Conservation (phyloP, 2,888 invertebrate species). For the Halocaridina rubra region DNA sequence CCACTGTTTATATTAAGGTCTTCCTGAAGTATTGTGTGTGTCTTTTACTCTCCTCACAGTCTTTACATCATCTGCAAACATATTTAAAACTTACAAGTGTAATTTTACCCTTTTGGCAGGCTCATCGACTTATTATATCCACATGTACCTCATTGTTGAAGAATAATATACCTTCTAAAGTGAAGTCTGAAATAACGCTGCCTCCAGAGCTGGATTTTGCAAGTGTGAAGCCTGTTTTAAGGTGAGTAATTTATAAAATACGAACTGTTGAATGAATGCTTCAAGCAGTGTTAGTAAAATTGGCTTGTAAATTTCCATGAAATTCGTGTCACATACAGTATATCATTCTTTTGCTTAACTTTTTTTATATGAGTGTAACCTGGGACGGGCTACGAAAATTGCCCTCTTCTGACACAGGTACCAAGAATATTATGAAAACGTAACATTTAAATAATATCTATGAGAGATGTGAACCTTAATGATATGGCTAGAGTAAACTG, state of each 20-base stretch:
- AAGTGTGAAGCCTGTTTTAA: constrained; percentile 47
- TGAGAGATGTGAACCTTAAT: too few relatives aligned
- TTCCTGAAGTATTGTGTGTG: too few relatives aligned
- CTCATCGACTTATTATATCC: constrained; percentile 22
- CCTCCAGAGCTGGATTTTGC: constrained; percentile 33
- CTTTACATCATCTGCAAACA: too few relatives aligned
- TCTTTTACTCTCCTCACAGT: too few relatives aligned
- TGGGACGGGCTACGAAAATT: too few relatives aligned
- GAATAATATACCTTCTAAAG: background rate
- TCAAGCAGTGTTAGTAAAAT: background rate
- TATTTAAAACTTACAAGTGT: too few relatives aligned
- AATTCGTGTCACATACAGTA: background rate
- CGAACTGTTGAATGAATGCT: background rate
- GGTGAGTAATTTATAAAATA: background rate
- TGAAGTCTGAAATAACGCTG: background rate
- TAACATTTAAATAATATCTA: too few relatives aligned
- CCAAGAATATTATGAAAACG: too few relatives aligned
- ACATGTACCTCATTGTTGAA: constrained; percentile 31
- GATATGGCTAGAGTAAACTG: too few relatives aligned
- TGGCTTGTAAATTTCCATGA: background rate
- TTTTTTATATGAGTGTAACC: background rate
- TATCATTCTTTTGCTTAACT: background rate
- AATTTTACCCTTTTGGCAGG: too few relatives aligned
- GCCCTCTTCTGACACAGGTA: too few relatives aligned
- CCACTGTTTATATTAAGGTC: too few relatives aligned